These are phyloP conservation scores for Danio jaintianensis DNA, from an alignment of 2,797 vertebrate genomes.

Conservation along the genomic window DNA sequence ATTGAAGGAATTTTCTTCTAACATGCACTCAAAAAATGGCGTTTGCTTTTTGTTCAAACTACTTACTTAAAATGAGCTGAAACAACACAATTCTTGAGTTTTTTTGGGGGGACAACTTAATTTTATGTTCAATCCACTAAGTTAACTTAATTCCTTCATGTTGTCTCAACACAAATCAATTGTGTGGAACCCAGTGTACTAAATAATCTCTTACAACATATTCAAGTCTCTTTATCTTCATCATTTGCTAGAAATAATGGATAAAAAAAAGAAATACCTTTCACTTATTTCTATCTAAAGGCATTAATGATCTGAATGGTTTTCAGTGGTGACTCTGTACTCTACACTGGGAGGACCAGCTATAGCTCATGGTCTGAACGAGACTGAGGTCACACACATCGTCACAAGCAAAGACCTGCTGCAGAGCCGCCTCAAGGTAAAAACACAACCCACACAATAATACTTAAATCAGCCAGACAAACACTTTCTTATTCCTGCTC, in stretches of 20 bases:
- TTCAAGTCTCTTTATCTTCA: not conserved
- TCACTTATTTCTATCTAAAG: not conserved
- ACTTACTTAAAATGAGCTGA: no score
- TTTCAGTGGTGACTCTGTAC: slow-evolving; percentile 93
- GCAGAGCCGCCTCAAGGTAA: slow-evolving; percentile 92
- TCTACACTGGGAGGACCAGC: slow-evolving; percentile 91
- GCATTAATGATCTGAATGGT: not conserved
- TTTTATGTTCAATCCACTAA: no score
- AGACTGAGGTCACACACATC: slow-evolving; percentile 96
- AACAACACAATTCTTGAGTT: no score
- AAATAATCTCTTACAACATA: not conserved
- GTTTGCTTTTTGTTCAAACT: no score
- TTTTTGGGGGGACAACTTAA: no score
- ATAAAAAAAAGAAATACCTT: no score
- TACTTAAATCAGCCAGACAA: not conserved
- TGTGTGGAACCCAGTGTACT: no score
- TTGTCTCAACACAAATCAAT: no score
- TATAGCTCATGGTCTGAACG: slow-evolving; percentile 94
- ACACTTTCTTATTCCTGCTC: not conserved
- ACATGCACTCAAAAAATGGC: no score
- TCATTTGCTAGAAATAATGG: not conserved
- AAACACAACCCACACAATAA: slow-evolving; percentile 8
- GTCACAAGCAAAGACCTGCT: slow-evolving; percentile 96
- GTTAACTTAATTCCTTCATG: no score
- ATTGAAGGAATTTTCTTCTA: not conserved